Percentiles rank a stretch among this genome's conserved stretches.
Conservation (phyloP, 35 echinoderm and acorn worm genomes). For the Anneissia japonica region DNA sequence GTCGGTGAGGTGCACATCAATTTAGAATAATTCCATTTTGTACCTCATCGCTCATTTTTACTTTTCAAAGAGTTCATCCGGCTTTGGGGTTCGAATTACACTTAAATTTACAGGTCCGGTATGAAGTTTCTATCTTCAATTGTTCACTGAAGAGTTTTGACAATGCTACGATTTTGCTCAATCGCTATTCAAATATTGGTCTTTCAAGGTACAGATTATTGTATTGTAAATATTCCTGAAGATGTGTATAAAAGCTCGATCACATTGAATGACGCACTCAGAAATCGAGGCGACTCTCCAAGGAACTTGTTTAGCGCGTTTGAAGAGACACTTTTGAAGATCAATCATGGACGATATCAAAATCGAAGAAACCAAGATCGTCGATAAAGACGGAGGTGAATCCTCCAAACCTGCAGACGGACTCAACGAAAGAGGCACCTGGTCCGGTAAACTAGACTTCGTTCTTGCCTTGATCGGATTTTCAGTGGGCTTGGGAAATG, state of each 20-base stretch:
- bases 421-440: neutral
- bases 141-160: too few relatives aligned
- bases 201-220: neutral
- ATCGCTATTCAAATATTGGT: neutral
- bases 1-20: too few relatives aligned
- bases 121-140: too few relatives aligned
- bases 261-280: neutral
- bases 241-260: neutral
- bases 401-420: neutral
- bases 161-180: too few relatives aligned
- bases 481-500: conserved; percentile 7
- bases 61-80: too few relatives aligned
- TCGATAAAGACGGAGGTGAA: neutral
- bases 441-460: neutral
- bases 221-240: neutral
- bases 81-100: too few relatives aligned
- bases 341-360: neutral
- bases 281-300: neutral
- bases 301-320: neutral
- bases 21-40: too few relatives aligned
- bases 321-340: neutral
- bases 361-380: neutral
- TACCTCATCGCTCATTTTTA: too few relatives aligned
- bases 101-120: too few relatives aligned
- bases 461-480: conserved; percentile 7